Evolutionary conservation across 64 coral and sea anemone species (phyloP).

Genomic region (Anthopleura sola): DNA sequence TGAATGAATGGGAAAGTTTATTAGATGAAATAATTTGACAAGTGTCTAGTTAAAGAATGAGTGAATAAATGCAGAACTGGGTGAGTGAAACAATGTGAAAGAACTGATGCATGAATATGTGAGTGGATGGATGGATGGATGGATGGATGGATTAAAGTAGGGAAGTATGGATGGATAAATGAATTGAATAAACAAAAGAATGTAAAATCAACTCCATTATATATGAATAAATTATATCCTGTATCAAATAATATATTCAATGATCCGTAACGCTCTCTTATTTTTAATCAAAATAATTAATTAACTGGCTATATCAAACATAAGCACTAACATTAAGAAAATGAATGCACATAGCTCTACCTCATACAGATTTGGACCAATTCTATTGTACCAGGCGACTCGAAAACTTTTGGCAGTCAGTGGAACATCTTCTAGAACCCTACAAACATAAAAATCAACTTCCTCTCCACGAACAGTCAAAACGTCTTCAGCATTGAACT

Average conservation of each 20-base stretch:
- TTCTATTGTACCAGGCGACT: constrained; percentile 84
- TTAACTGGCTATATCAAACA: too few relatives aligned
- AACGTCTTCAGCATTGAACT: constrained; percentile 82
- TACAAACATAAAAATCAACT: constrained; percentile 84
- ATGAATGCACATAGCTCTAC: background rate
- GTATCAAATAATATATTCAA: background rate
- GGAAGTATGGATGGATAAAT: background rate
- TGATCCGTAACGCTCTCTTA: background rate
- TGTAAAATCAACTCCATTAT: background rate
- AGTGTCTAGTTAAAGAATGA: background rate
- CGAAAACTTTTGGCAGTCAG: constrained; percentile 34
- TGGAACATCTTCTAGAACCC: constrained; percentile 74
- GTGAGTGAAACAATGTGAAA: background rate
- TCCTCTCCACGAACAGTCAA: constrained; percentile 90
- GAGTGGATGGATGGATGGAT: too few relatives aligned
- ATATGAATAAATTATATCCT: background rate
- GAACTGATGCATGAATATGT: background rate
- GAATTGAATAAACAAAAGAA: background rate
- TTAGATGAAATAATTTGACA: background rate
- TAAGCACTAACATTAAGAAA: background rate
- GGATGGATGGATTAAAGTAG: background rate
- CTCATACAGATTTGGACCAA: constrained; percentile 74
- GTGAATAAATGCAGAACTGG: background rate
- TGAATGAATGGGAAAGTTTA: too few relatives aligned
- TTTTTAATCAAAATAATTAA: background rate